A percentile compares a stretch with the other conserved stretches of the same genome.
Conservation (phyloP, 2,888 invertebrate species). For the Sycophila texana region DNA sequence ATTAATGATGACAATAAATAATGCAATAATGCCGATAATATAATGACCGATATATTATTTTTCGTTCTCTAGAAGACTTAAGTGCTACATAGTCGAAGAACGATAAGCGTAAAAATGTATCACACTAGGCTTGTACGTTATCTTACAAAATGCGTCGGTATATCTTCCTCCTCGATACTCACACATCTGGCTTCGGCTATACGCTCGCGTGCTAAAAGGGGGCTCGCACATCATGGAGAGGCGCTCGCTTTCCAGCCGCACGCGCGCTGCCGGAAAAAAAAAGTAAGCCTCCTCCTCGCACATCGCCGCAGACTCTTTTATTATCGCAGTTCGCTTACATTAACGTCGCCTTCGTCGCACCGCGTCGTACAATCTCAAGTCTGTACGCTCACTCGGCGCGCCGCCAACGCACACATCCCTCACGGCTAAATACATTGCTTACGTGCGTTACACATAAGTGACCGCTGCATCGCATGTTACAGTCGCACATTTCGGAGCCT, state of each 20-base stretch:
- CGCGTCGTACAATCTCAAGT: too few species aligned
- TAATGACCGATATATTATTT: conserved; percentile 8
- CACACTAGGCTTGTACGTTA: conserved; percentile 71
- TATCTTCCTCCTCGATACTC: conserved; percentile 56
- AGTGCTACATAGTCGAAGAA: conserved; percentile 69
- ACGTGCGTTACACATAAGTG: too few species aligned
- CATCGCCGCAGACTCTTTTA: conserved; percentile 38
- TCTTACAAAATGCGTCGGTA: conserved; percentile 69
- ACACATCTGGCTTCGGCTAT: neutral
- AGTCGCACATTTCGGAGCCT: too few species aligned
- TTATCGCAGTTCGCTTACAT: neutral
- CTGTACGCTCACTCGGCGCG: too few species aligned
- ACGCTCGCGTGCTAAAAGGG: too few species aligned
- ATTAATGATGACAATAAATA: conserved; percentile 1
- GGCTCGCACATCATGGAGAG: too few species aligned
- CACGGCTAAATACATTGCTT: too few species aligned
- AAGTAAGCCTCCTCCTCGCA: neutral
- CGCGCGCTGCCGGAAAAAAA: neutral
- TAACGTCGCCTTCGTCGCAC: too few species aligned
- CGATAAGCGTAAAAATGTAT: conserved; percentile 73
- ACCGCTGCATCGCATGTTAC: too few species aligned
- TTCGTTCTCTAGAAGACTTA: conserved; percentile 58
- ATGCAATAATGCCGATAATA: neutral
- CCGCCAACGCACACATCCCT: too few species aligned
- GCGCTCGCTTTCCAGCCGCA: neutral